Conservation (phyloP, 2,888 invertebrate genomes). For the Aphelenchoides bicaudatus region DNA sequence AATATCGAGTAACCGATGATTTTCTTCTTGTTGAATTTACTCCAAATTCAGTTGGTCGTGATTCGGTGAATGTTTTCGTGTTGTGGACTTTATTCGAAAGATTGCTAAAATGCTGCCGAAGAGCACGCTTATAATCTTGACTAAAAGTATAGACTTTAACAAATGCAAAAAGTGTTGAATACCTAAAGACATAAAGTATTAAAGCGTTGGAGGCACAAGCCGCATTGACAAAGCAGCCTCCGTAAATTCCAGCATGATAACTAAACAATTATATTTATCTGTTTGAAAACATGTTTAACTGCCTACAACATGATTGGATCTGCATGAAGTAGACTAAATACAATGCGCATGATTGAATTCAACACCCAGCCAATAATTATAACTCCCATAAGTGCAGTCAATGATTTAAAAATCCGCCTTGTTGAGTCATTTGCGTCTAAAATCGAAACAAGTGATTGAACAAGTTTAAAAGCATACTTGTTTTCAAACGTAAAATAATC, state of each 20-base stretch:
- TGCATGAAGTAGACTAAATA: no score
- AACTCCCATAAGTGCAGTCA: slow-evolving; percentile 13
- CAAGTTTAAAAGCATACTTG: neutral
- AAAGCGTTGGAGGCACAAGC: slow-evolving; percentile 18
- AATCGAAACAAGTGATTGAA: neutral
- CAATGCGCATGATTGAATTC: slow-evolving; percentile 13
- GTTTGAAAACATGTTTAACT: no score
- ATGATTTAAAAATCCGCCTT: slow-evolving; percentile 19
- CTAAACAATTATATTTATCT: no score
- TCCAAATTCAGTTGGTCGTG: no score
- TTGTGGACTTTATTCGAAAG: no score
- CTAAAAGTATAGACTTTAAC: neutral
- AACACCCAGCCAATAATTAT: slow-evolving; percentile 17
- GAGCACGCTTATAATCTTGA: neutral
- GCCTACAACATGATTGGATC: no score
- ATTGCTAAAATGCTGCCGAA: no score
- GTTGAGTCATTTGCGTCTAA: neutral
- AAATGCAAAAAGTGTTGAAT: neutral
- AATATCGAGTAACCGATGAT: no score
- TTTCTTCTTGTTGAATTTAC: no score
- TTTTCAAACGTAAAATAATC: neutral
- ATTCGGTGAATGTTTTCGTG: no score
- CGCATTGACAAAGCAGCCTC: slow-evolving; percentile 18
- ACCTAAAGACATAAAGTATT: slow-evolving; percentile 15
- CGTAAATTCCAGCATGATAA: slow-evolving; percentile 12